Percentiles rank a stretch among this genome's conserved stretches.
Evolutionary conservation across 2,113 vertebrate genomes (phyloP).

Genomic region (Benitochromis conjunctus): DNA sequence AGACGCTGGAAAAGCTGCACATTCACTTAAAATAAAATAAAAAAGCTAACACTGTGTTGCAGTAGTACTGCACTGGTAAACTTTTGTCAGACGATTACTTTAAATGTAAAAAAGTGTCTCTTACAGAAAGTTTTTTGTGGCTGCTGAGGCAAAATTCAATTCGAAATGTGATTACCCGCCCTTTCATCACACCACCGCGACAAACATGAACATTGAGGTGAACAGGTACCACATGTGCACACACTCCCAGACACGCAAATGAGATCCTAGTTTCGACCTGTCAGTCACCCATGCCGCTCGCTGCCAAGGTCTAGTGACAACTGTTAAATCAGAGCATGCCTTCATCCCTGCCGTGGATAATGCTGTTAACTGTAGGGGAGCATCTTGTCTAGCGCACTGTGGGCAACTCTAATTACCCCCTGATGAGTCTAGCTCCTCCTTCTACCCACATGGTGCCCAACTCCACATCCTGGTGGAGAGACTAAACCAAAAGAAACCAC

Average conservation of each 20-base stretch:
- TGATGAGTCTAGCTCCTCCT: slow-evolving; percentile 19
- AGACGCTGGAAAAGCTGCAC: background rate
- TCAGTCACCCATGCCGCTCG: slow-evolving; percentile 64
- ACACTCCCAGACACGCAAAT: background rate
- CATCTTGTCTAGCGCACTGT: slow-evolving; percentile 45
- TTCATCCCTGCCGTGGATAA: slow-evolving; percentile 39
- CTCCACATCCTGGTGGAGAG: background rate
- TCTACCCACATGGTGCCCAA: slow-evolving; percentile 22
- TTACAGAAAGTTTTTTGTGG: background rate
- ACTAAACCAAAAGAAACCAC: background rate
- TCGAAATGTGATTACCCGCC: background rate
- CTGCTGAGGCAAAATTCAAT: background rate
- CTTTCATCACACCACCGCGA: background rate
- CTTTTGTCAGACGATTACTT: background rate
- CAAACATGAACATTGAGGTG: background rate
- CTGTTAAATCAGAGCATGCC: slow-evolving; percentile 65
- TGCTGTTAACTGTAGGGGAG: slow-evolving; percentile 58
- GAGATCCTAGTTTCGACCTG: slow-evolving; percentile 22
- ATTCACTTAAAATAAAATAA: background rate
- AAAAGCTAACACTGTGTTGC: background rate
- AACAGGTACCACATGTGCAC: background rate
- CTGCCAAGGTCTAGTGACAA: slow-evolving; percentile 64
- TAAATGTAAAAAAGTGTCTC: background rate
- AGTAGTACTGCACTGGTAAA: background rate
- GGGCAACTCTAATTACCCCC: slow-evolving; percentile 54